Evolutionary conservation across 2,888 invertebrate species (phyloP), one percentile per base, ranked within the genome.

Genomic region (Strigamia crassipes): DNA sequence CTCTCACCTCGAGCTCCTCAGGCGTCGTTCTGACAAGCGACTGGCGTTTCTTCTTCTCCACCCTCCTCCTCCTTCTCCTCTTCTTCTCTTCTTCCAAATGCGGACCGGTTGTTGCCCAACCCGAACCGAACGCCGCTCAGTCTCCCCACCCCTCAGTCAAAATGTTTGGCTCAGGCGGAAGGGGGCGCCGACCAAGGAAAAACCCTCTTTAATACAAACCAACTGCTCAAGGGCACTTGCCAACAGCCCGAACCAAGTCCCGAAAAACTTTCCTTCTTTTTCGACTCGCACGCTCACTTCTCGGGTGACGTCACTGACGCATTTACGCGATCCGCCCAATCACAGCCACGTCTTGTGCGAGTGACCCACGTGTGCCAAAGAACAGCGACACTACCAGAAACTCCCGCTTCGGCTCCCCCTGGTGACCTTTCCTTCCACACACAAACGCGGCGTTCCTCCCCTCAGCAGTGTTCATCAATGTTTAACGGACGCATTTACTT

Each of bases 401-500:
- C 73, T 73, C 73, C 73, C 73, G 73, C 73, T 31, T 73, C 73
- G 27, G 13, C 23, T 73, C 73, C 73, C 73, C 73, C 31, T 73
- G 27, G 31, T 73, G 73, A 73, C 73, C 73, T 73, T 73, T 73
- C 23, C 73, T 73, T 73, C 27, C 73, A 73, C 73, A 31, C 73
- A 31, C 56, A 56, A 18, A 56, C 56, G 56, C 73, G 21, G 12
- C 61, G 73, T 73, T 73, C 73, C 73, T 31, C 73, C 73, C 73
- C 31, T 73, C 73, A 15, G 73, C 73, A 31, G 73, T 73, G 73
- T 73, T 73, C 73, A 73, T 73, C 73, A 73, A 73, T 73, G 73
- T 73, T 73, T 73, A 73, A 73, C 73, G 73, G 73, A 73, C 73
- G 73, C 73, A 73, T 73, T 73, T 73, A 73, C 73, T 73, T 73